These are phyloP conservation scores for Pangasianodon gigas DNA, from an alignment of 2,113 vertebrate species.

Conservation along the genomic window DNA sequence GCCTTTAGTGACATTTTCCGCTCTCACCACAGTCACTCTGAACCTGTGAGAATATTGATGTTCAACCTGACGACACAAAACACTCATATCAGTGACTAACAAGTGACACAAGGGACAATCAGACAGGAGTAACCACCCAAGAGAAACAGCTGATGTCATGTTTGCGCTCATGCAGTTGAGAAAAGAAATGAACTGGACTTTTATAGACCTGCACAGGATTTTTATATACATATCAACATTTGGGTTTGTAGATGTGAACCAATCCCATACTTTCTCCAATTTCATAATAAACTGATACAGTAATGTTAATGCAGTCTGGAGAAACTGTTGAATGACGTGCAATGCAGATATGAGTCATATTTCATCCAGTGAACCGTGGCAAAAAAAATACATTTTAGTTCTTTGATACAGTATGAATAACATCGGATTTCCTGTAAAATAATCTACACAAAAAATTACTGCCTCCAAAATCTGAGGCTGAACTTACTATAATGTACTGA, in stretches of 20 bases:
- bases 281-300: not conserved
- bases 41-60: conserved; percentile 94
- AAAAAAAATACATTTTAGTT: not conserved
- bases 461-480: not conserved
- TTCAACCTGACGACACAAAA: conserved; percentile 82
- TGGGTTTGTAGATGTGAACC: not conserved
- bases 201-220: not conserved
- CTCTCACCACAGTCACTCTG: conserved; percentile 82
- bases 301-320: not conserved
- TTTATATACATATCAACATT: not conserved
- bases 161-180: not conserved
- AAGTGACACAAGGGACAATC: not conserved
- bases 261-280: not conserved
- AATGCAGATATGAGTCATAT: not conserved
- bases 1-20: conserved; percentile 94
- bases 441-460: not conserved
- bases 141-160: not conserved
- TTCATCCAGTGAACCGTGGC: not conserved
- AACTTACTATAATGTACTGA: conserved; percentile 92
- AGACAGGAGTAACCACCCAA: not conserved
- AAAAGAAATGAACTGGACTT: not conserved
- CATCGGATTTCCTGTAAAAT: not conserved
- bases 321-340: not conserved
- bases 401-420: not conserved
- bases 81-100: conserved; percentile 1